Conservation (phyloP, 1,140 invertebrate genomes). For the Lethrus apterus region DNA sequence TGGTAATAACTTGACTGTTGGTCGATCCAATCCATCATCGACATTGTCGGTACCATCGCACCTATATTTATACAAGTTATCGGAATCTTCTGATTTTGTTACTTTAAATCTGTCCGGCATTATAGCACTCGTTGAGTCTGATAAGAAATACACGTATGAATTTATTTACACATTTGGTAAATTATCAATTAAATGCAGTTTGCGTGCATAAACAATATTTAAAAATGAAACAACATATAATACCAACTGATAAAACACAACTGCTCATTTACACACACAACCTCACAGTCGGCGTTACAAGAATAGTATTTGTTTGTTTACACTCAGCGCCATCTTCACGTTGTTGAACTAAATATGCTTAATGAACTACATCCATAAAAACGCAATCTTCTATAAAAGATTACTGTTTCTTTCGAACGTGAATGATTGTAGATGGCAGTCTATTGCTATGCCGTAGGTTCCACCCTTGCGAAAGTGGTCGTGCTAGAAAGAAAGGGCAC, state of each 20-base stretch:
- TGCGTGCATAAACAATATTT: conserved; percentile 10
- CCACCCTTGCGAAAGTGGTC: too few relatives aligned
- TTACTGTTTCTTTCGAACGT: too few relatives aligned
- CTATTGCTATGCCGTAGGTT: too few relatives aligned
- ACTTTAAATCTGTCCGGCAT: conserved; percentile 12
- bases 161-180: not conserved
- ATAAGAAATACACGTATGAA: not conserved
- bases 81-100: conserved; percentile 6
- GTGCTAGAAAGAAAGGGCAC: too few relatives aligned
- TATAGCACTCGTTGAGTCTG: not conserved
- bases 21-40: conserved; percentile 1
- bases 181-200: not conserved
- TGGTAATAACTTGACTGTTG: conserved; percentile 4
- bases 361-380: too few relatives aligned
- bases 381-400: too few relatives aligned
- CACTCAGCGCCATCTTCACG: conserved; percentile 1
- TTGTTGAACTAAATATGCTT: not conserved
- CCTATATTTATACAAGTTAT: conserved; percentile 5
- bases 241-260: conserved; percentile 13
- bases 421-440: too few relatives aligned
- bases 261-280: not conserved
- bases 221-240: conserved; percentile 1
- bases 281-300: not conserved
- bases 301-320: conserved; percentile 5
- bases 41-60: not conserved